phyloP scores from a whole-genome alignment of 2,797 vertebrate species.

The Philypnodon macrostomus region DNA sequence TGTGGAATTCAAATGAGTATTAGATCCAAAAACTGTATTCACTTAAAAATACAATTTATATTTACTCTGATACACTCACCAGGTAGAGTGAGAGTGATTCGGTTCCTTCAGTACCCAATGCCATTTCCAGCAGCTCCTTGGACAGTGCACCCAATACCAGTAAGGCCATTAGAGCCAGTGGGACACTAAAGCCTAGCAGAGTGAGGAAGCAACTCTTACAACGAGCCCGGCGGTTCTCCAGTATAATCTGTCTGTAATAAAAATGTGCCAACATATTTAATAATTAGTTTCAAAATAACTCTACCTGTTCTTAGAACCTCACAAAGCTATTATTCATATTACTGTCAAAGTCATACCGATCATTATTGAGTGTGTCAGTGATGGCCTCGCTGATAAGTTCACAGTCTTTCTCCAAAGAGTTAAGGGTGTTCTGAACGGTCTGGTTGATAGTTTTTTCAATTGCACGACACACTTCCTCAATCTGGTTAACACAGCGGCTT shows the following conservation, averaged over 20 bases:
- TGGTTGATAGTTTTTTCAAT: constrained; percentile 86
- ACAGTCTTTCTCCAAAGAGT: constrained; percentile 83
- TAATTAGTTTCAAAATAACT: no score
- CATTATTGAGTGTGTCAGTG: constrained; percentile 57
- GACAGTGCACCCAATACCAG: constrained; percentile 75
- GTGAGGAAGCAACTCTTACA: constrained; percentile 78
- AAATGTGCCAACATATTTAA: constrained; percentile 2
- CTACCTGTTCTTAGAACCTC: background rate
- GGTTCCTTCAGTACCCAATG: constrained; percentile 66
- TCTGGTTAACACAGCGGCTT: constrained; percentile 84
- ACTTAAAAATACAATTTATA: no score
- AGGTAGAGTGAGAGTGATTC: constrained; percentile 74
- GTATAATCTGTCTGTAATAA: constrained; percentile 59
- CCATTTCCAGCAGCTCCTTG: constrained; percentile 63
- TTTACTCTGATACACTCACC: constrained; percentile 74
- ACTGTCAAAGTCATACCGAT: constrained; percentile 60
- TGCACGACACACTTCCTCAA: constrained; percentile 82
- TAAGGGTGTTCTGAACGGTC: constrained; percentile 84
- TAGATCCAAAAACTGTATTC: background rate
- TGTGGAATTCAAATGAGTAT: constrained; percentile 32
- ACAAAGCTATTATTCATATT: no score
- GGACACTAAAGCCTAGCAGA: constrained; percentile 77
- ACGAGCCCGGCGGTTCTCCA: constrained; percentile 72
- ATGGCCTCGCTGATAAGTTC: constrained; percentile 78
- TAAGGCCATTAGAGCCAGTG: constrained; percentile 72